These are phyloP conservation scores for Halesus radiatus DNA, from an alignment of 1,140 invertebrate genomes.

Conservation along the genomic window DNA sequence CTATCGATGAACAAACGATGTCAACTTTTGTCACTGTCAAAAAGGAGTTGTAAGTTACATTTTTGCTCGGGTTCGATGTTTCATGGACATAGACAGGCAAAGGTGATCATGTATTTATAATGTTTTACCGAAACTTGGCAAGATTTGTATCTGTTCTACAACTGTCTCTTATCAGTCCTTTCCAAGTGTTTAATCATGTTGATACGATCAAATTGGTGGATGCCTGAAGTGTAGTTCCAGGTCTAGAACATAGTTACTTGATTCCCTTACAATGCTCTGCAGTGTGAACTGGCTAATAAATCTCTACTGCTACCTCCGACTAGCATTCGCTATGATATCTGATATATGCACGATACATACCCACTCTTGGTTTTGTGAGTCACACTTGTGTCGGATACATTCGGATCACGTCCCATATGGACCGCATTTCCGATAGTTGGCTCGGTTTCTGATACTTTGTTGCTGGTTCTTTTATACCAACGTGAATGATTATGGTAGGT, in stretches of 20 bases:
- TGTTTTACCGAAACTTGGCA: no score
- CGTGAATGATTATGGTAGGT: not conserved
- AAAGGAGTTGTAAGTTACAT: no score
- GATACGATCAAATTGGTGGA: no score
- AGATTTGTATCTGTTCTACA: no score
- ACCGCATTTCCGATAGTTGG: not conserved
- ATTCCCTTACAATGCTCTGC: not conserved
- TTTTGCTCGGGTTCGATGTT: no score
- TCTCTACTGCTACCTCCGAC: not conserved
- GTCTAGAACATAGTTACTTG: not conserved
- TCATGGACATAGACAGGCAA: no score
- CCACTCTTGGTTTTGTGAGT: not conserved
- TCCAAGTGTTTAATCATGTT: no score
- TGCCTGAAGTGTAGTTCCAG: not conserved
- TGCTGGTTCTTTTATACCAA: not conserved
- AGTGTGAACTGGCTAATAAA: not conserved
- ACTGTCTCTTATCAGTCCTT: no score
- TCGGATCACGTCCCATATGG: conserved; percentile 10
- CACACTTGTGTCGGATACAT: not conserved
- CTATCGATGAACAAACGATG: no score
- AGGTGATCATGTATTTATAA: no score
- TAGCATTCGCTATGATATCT: not conserved
- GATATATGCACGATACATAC: no score
- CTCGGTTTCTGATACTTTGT: not conserved
- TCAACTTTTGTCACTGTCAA: no score